A percentile compares a stretch with the other conserved stretches of the same genome.
Evolutionary conservation across 2,888 invertebrate genomes (phyloP).

Genomic region (Nephrotoma guestfalica): DNA sequence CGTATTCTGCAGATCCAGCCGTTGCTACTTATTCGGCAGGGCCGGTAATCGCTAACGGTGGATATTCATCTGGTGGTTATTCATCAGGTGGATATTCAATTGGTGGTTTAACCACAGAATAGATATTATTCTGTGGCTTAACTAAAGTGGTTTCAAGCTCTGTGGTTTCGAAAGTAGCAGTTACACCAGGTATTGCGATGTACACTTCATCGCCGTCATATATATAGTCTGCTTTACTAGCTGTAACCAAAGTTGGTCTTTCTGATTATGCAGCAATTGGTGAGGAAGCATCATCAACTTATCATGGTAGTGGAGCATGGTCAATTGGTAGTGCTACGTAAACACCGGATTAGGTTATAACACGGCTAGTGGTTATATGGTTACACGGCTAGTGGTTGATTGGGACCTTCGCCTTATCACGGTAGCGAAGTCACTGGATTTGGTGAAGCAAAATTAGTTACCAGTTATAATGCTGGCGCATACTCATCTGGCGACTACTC

Average conservation of each 20-base stretch:
- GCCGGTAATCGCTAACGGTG: constrained; percentile 8
- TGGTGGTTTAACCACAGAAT: too few relatives aligned
- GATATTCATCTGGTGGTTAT: too few relatives aligned
- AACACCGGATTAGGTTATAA: background rate
- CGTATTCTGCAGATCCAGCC: constrained; percentile 10
- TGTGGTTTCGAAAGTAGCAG: constrained; percentile 14
- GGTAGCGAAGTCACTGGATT: background rate
- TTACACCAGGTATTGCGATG: constrained; percentile 23
- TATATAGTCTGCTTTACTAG: constrained; percentile 11
- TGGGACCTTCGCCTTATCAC: background rate
- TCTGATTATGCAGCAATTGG: constrained; percentile 12
- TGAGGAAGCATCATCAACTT: constrained; percentile 1
- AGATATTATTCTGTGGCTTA: too few relatives aligned
- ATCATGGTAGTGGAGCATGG: constrained; percentile 2
- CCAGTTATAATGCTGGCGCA: background rate
- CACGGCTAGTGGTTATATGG: background rate
- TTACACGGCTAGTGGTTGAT: background rate
- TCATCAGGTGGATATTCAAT: constrained; percentile 14
- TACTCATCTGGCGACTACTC: constrained; percentile 7
- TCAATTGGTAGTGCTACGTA: constrained; percentile 6
- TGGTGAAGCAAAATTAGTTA: background rate
- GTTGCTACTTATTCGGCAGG: constrained; percentile 13
- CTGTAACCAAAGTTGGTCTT: constrained; percentile 9
- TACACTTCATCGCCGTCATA: constrained; percentile 22
- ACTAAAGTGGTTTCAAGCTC: constrained; percentile 7